Evolutionary conservation across 2,113 vertebrate species (phyloP).

Genomic region (Oncorhynchus masou): DNA sequence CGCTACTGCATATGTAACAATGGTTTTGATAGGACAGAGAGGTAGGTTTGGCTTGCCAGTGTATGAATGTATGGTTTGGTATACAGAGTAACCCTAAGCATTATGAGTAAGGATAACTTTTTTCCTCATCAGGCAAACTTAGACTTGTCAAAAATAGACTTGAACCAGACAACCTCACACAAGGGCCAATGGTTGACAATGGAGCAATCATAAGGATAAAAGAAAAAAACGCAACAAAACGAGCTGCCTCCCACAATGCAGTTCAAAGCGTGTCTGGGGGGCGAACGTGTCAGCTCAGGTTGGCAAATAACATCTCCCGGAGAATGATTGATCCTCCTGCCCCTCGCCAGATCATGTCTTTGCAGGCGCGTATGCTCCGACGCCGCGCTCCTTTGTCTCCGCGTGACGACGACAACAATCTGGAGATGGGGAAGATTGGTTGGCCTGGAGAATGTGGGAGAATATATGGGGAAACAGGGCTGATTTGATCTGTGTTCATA

Average conservation of each 20-base stretch:
- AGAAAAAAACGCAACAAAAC: background rate
- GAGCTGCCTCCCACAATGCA: constrained; percentile 57
- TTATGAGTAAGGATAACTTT: too few species aligned
- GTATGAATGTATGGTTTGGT: too few species aligned
- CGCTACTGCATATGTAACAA: too few species aligned
- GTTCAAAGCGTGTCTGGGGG: constrained; percentile 43
- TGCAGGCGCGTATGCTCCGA: constrained; percentile 33
- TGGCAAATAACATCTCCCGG: constrained; percentile 2
- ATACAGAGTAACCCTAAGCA: too few species aligned
- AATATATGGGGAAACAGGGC: constrained; percentile 15
- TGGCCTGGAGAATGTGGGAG: constrained; percentile 14
- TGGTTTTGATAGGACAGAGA: too few species aligned
- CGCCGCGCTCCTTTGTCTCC: constrained; percentile 17
- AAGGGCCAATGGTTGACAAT: constrained; percentile 1
- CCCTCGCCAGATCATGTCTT: constrained; percentile 50
- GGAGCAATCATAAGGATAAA: constrained; percentile 25
- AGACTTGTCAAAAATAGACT: background rate
- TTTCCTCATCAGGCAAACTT: background rate
- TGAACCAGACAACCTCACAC: too few species aligned
- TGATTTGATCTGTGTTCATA: constrained; percentile 3
- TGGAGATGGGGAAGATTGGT: constrained; percentile 9
- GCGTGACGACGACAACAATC: background rate
- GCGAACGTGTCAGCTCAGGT: constrained; percentile 55
- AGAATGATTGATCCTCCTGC: constrained; percentile 49
- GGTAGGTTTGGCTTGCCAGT: too few species aligned